A percentile compares a stretch with the other conserved stretches of the same genome.
Evolutionary conservation across 2,797 vertebrate genomes (phyloP).

Genomic region (Limnodromus scolopaceus): DNA sequence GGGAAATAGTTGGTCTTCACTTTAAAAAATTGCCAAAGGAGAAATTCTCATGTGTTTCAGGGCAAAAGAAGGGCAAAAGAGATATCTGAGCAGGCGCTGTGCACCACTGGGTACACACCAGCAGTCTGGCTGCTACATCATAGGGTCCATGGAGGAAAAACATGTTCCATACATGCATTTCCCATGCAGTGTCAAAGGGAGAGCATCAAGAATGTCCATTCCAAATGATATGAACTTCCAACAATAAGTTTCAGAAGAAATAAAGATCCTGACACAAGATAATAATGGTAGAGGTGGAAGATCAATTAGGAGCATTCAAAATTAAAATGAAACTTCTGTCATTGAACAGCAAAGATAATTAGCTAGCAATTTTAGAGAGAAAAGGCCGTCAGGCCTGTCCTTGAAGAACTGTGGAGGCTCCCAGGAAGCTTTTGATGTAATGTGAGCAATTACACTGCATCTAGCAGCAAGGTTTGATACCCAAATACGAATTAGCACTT

Average conservation of each 20-base stretch:
- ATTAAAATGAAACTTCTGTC: background rate
- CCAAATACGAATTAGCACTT: background rate
- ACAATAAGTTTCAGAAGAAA: background rate
- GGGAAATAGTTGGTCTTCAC: background rate
- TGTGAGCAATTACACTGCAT: background rate
- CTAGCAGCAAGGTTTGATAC: background rate
- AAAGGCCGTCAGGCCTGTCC: background rate
- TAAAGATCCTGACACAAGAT: background rate
- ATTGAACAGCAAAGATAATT: background rate
- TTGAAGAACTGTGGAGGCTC: background rate
- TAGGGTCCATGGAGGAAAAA: background rate
- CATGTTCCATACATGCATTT: background rate
- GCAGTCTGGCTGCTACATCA: background rate
- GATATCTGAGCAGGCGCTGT: background rate
- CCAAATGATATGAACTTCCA: background rate
- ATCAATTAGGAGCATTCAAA: background rate
- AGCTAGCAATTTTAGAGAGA: background rate
- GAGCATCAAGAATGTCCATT: background rate
- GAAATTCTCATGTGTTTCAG: fast-evolving
- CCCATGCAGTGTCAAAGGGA: background rate
- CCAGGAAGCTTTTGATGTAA: background rate
- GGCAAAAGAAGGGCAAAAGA: background rate
- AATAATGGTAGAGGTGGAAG: background rate
- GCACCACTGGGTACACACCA: background rate
- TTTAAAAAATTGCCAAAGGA: background rate